Conservation (phyloP, 2,888 invertebrate species). For the Acronicta psi region DNA sequence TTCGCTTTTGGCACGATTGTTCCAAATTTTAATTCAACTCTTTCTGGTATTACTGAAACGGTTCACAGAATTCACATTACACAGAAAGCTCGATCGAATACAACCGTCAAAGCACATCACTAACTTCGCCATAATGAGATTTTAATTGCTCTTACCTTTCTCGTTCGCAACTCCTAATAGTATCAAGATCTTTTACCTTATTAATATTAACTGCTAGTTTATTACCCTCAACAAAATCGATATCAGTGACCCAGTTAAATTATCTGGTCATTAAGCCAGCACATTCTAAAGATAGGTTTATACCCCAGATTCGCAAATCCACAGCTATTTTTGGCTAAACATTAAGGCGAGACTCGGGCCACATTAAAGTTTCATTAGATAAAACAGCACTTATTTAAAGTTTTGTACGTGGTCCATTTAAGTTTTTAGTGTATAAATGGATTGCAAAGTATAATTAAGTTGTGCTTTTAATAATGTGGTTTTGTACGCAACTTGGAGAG, state of each 20-base stretch:
- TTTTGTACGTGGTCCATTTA: conserved; percentile 34
- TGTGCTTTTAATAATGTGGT: conserved; percentile 21
- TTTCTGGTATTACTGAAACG: conserved; percentile 20
- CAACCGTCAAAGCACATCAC: conserved; percentile 17
- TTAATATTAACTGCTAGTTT: conserved; percentile 53
- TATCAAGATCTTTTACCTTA: conserved; percentile 38
- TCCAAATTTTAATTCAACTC: conserved; percentile 18
- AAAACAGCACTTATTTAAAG: conserved; percentile 32
- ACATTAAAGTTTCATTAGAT: conserved; percentile 29
- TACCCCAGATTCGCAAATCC: conserved; percentile 23
- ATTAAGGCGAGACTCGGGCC: conserved; percentile 14
- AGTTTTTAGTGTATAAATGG: conserved; percentile 29
- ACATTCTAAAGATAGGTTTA: conserved; percentile 20
- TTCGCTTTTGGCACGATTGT: conserved; percentile 25
- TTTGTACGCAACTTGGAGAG: conserved; percentile 7
- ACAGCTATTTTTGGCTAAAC: conserved; percentile 30
- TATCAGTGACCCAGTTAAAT: conserved; percentile 31
- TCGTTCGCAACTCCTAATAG: conserved; percentile 23
- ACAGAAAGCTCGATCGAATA: conserved; percentile 20
- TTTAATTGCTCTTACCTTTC: conserved; percentile 61
- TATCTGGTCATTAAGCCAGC: conserved; percentile 27
- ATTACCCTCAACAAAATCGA: conserved; percentile 39
- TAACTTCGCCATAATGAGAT: conserved; percentile 55
- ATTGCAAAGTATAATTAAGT: conserved; percentile 18
- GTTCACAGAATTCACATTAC: conserved; percentile 8